Evolutionary conservation across 2,888 invertebrate species (phyloP).

Genomic region (Zhuqinia jingwanae): DNA sequence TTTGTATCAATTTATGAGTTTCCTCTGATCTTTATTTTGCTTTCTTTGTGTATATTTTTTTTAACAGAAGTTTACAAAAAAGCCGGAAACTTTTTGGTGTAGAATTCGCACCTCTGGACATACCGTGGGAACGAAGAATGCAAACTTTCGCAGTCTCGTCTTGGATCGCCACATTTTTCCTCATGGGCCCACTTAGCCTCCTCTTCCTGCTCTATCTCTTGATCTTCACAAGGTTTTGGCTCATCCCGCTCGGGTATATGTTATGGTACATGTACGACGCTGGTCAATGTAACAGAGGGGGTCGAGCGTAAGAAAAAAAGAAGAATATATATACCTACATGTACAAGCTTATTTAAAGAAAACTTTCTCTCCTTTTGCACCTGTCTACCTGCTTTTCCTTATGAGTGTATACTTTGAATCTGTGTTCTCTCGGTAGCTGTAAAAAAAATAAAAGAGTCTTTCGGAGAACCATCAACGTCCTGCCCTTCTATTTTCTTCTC

Average conservation of each 20-base stretch:
- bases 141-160: conserved; percentile 89
- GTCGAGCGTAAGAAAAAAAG: conserved; percentile 55
- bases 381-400: neutral
- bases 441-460: too few species aligned
- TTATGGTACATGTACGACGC: conserved; percentile 75
- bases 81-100: conserved; percentile 84
- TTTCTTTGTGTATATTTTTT: neutral
- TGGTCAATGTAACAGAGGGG: conserved; percentile 71
- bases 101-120: conserved; percentile 91
- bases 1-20: too few species aligned
- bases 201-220: conserved; percentile 84
- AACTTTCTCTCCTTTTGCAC: neutral
- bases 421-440: too few species aligned
- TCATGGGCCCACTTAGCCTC: conserved; percentile 81
- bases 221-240: conserved; percentile 59
- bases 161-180: conserved; percentile 86
- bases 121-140: conserved; percentile 89
- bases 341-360: too few species aligned
- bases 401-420: neutral
- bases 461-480: too few species aligned
- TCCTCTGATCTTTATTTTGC: too few species aligned
- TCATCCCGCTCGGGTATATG: conserved; percentile 67
- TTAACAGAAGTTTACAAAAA: conserved; percentile 58
- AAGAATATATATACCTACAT: neutral
- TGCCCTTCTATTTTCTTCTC: too few species aligned